A percentile compares a stretch with the other conserved stretches of the same genome.
Conservation (phyloP, 2,113 vertebrate species). For the Labeo rohita region DNA sequence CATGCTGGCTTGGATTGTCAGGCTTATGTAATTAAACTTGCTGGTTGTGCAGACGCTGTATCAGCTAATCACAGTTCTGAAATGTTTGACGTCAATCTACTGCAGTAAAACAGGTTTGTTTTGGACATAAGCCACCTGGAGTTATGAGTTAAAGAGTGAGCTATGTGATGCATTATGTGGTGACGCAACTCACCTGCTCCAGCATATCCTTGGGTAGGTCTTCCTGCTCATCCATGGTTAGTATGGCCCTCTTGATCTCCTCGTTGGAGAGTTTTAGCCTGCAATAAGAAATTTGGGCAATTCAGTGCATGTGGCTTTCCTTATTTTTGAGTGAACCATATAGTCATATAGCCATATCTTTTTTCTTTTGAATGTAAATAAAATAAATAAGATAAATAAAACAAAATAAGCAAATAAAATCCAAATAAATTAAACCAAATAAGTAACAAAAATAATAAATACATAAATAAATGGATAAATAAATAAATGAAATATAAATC, state of each 20-base stretch:
- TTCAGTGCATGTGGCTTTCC: neutral
- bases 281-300: neutral
- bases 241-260: slow-evolving; percentile 91
- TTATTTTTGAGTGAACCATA: neutral
- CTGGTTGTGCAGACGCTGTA: neutral
- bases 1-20: neutral
- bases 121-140: neutral
- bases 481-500: no score
- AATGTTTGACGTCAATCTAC: slow-evolving; percentile 21
- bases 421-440: no score
- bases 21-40: neutral
- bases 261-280: slow-evolving; percentile 96
- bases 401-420: no score
- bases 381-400: no score
- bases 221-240: slow-evolving; percentile 97
- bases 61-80: slow-evolving; percentile 24
- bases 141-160: neutral
- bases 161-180: neutral
- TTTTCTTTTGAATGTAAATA: no score
- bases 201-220: slow-evolving; percentile 98
- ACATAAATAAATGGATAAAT: no score
- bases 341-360: neutral
- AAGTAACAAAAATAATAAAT: no score
- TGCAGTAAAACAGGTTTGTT: slow-evolving; percentile 33
- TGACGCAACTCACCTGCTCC: slow-evolving; percentile 83